Conservation (phyloP, 2,888 invertebrate genomes). For the Yponomeuta evonymella region DNA sequence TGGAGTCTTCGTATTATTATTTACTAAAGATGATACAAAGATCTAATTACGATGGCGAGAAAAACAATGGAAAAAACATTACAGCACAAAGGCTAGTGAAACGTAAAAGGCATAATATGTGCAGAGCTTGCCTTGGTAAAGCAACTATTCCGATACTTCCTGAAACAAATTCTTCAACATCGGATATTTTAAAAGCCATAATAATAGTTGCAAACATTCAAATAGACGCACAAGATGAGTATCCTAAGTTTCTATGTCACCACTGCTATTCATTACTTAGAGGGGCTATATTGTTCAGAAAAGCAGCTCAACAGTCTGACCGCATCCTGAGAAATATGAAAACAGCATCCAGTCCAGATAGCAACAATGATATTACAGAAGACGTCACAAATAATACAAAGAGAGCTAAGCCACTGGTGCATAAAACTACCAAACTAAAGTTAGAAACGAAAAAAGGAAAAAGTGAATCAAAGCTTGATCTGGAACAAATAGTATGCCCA, state of each 20-base stretch:
- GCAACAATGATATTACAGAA: neutral
- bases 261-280: neutral
- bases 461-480: neutral
- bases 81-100: neutral
- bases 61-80: neutral
- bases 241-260: constrained; percentile 3
- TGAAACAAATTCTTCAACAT: neutral
- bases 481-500: neutral
- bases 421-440: neutral
- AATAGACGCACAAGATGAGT: neutral
- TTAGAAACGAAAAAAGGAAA: neutral
- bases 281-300: constrained; percentile 8
- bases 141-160: constrained; percentile 3
- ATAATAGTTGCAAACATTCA: neutral
- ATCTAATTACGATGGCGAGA: neutral
- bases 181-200: constrained; percentile 1
- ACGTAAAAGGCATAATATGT: neutral
- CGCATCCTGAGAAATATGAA: neutral
- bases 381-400: neutral
- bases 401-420: neutral
- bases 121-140: constrained; percentile 4
- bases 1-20: neutral
- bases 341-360: neutral
- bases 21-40: neutral
- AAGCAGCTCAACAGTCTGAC: constrained; percentile 6